Percentiles rank a stretch among this genome's conserved stretches.
Evolutionary conservation across 2,888 invertebrate species (phyloP).

Genomic region (Meghimatium bilineatum): DNA sequence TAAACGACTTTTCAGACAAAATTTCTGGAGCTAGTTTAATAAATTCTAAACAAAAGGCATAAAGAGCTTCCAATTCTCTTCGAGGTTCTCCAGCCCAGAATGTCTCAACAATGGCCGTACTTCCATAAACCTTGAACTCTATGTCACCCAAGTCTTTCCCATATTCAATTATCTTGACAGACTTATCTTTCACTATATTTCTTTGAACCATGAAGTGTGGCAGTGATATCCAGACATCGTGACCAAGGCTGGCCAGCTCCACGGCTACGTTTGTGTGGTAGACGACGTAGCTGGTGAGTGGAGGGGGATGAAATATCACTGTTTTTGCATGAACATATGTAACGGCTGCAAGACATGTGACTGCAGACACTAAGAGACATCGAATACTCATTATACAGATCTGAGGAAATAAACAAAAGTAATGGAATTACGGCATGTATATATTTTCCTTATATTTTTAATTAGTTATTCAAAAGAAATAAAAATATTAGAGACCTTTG

Average conservation of each 20-base stretch:
- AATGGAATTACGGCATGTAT: no score
- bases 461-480: no score
- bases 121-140: not conserved
- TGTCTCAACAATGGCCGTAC: not conserved
- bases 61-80: not conserved
- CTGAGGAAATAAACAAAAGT: not conserved
- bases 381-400: not conserved
- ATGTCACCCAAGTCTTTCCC: constrained; percentile 19
- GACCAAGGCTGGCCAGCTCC: constrained; percentile 41
- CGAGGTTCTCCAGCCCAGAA: constrained; percentile 1
- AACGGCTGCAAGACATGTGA: not conserved
- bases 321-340: constrained; percentile 20
- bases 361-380: not conserved
- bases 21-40: not conserved
- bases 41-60: not conserved
- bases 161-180: not conserved
- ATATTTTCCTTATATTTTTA: no score
- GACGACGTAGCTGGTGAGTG: constrained; percentile 38
- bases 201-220: constrained; percentile 18
- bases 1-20: constrained; percentile 33
- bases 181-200: constrained; percentile 2
- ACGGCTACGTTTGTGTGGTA: constrained; percentile 39
- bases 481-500: no score
- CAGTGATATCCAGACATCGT: constrained; percentile 36
- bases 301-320: constrained; percentile 16